phyloP scores from a whole-genome alignment of 2,888 invertebrate genomes.

The Lasioglossum vierecki region DNA sequence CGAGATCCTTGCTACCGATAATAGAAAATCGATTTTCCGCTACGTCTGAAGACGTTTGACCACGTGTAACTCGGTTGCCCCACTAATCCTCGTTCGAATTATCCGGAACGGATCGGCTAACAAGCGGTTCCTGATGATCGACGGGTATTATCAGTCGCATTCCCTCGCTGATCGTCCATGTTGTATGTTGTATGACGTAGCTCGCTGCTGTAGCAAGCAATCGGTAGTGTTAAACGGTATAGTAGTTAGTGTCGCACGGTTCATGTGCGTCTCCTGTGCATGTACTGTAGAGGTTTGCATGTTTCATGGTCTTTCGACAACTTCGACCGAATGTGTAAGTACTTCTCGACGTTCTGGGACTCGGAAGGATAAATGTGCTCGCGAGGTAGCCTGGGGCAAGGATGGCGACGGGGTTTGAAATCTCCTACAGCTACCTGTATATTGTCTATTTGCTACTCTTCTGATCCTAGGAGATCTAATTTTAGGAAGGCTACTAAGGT shows the following conservation, averaged over 20 bases:
- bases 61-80: neutral
- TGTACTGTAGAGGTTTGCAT: neutral
- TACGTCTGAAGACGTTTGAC: neutral
- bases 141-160: slow-evolving; percentile 38
- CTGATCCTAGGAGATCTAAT: neutral
- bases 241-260: slow-evolving; percentile 25
- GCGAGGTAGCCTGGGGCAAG: slow-evolving; percentile 29
- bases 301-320: slow-evolving; percentile 12
- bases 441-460: neutral
- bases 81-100: neutral
- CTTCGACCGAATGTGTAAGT: slow-evolving; percentile 32
- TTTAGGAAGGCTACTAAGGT: no score
- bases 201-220: neutral
- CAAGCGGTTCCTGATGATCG: neutral
- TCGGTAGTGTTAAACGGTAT: neutral
- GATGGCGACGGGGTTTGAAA: slow-evolving; percentile 10
- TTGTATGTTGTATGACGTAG: neutral
- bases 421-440: neutral
- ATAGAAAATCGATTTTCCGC: neutral
- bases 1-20: neutral
- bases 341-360: neutral
- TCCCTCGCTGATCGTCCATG: slow-evolving; percentile 28
- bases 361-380: slow-evolving; percentile 20
- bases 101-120: neutral
- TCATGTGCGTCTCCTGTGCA: neutral